Base-by-base conservation (phyloP, 2,888 invertebrate species). In the Drosophila mettleri region DNA sequence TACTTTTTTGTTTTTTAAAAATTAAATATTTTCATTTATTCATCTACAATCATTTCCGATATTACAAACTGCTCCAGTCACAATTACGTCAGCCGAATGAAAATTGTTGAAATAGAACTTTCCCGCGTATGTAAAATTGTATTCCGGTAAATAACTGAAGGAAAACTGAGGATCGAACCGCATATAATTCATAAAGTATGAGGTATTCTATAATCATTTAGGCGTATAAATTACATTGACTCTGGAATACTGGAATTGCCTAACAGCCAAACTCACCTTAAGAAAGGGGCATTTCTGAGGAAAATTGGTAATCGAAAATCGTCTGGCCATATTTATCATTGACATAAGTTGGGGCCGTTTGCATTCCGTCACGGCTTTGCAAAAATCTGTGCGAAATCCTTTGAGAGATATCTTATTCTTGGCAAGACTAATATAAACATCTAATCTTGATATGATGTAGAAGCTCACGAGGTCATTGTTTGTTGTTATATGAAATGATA, bases 231-330 rank as follows among this genome's bases (percentile, higher is more conserved):
- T n/a, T n/a, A n/a, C n/a, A n/a, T n/a, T n/a, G n/a, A n/a, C n/a
- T n/a, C n/a, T n/a, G n/a, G 24, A 20, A n/a, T 2, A n/a, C n/a
- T n/a, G n/a, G n/a, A n/a, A n/a, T n/a, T n/a, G n/a, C n/a, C n/a
- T n/a, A n/a, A n/a, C n/a, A 2, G 0, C 4, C 6, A 8, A 34
- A 22, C 76, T 60, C 33, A 78, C 78, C 31, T 2, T 14, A 3
- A 16, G 16, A n/a, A 67, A 64, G 0, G 80, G 80, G 43, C 80
- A 80, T 10, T 45, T 54, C 0, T 43, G 22, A 5, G 79, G 66
- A 33, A 72, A 60, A 39, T 78, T 80, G 8, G 49, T 62, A 0
- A 43, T 53, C 2, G 80, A 29, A 33, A 24, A 14, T 1, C 6
- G 8, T 2, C 80, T 51, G 18, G 54, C 63, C 7, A 27, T 31